Base-by-base conservation (phyloP, 2,113 vertebrate species). In the Ellobius talpinus region DNA sequence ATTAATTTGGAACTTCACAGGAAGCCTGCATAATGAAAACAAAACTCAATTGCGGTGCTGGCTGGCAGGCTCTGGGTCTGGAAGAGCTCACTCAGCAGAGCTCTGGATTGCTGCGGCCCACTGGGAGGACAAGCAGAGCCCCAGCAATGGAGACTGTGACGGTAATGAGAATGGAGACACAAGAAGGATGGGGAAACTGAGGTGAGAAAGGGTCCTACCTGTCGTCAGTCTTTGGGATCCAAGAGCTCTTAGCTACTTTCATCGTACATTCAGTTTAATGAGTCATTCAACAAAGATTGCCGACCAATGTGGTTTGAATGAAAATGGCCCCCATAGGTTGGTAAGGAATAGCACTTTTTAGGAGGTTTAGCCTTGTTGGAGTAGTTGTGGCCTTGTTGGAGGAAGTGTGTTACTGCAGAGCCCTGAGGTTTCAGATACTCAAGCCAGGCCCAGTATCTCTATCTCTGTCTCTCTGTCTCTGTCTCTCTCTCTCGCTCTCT, bases 1-100 rank as follows among this genome's bases (percentile, higher is more conserved):
- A 98, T 98, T 98, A 98, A 98, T 98, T 98, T 98, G 98, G 98
- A 98, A 98, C 98, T 95, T 98, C 45, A 36, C 97, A 98, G 98
- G 98, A 98, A 98, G 97, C 98, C 97, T 96, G 96, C 93, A 89
- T 98, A 98, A 98, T 98, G 98, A 97, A 98, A 98, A 98, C 98
- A 98, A 97, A 98, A 98, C 98, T 97, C 63, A 47, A 98, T 85
- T 94, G 97, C 97, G 61, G 89, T 77, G 95, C 96, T 97, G 97
- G 97, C 97, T 98, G 98, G 98, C 96, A 89, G 33, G 10, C 61
- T 77, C 89, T 42, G 3, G 0, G 76, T 95, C 98, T 98, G 98
- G 98, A 98, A 98, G 96, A 61, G 96, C 97, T 97, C 97, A 90
- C 93, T 61, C 97, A 95, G 63, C 87, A 17, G 91, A 66, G 97